Base-by-base conservation (phyloP, 2,113 vertebrate genomes). In the Synchiropus splendidus region DNA sequence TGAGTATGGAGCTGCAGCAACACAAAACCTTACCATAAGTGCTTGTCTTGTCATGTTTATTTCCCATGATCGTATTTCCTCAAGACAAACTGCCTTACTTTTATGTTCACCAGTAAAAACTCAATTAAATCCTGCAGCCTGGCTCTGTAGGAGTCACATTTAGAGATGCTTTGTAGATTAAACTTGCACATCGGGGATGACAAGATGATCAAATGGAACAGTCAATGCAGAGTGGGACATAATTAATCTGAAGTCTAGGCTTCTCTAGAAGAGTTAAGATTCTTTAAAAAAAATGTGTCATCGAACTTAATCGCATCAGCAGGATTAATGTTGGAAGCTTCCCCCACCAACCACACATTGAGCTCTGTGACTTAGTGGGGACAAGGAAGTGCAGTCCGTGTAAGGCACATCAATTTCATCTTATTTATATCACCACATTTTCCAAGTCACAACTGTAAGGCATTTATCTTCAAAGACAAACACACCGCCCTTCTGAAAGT, bases 281-380 rank as follows among this genome's bases (percentile, higher is more conserved):
- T 21, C 44, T 54, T 68, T 39, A 16, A 48, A 43, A 16, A 48
- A 43, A 35, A 48, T 32, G 59, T 50, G 46, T 46, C 34, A 57
- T 27, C 39, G 42, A 59, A 39, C 35, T 21, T 58, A 61, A 75
- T 74, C 42, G 32, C 45, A 67, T 63, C 42, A 31, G 43, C 10
- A 33, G 64, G 64, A 72, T 74, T 75, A 64, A 52, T 61, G 50
- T 42, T 57, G 53, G 56, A 45, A 43, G 31, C 52, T 55, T 10
- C 17, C 8, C 21, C 21, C 21, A 4, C 21, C 21, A 4, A 4
- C 4, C 21, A 27, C 21, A 5, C 21, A 27, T 27, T 27, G 31
- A 59, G 44, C 46, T 67, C 49, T 30, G 31, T 27, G 21, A 27
- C 21, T 27, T 27, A 27, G 21, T 27, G 21, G 21, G 21, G 4